phyloP scores from a whole-genome alignment of 2,113 vertebrate species.

The Dendropsophus ebraccatus region DNA sequence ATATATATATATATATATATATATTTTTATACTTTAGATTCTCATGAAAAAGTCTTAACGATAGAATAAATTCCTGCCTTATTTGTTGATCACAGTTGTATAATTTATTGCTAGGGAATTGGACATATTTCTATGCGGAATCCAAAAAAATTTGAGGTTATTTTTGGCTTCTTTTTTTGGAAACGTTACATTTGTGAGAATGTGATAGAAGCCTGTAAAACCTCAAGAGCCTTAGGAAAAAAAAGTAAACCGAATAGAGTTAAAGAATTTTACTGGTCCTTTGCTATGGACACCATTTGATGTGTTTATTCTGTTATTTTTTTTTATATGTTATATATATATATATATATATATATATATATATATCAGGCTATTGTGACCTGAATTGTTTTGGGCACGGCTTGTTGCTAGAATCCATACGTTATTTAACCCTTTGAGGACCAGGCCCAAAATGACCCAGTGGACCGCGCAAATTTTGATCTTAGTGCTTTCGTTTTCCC shows the following conservation, averaged over 20 bases:
- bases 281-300: neutral
- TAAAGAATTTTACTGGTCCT: neutral
- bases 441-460: no score
- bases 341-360: no score
- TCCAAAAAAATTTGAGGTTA: constrained; percentile 69
- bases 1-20: no score
- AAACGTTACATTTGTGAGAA: constrained; percentile 68
- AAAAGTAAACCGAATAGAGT: constrained; percentile 24
- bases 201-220: constrained; percentile 64
- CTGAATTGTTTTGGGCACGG: neutral
- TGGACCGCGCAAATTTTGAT: no score
- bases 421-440: no score
- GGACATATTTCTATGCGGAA: constrained; percentile 65
- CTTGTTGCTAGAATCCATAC: neutral
- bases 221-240: constrained; percentile 66
- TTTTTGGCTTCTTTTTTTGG: constrained; percentile 75
- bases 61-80: constrained; percentile 10
- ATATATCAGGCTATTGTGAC: neutral
- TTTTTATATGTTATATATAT: no score
- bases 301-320: neutral
- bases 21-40: neutral
- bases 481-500: no score
- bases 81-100: constrained; percentile 6
- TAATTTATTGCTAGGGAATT: constrained; percentile 62
- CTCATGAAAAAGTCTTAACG: neutral